Evolutionary conservation across 2,888 invertebrate species (phyloP).

Genomic region (Agrochola lychnidis): DNA sequence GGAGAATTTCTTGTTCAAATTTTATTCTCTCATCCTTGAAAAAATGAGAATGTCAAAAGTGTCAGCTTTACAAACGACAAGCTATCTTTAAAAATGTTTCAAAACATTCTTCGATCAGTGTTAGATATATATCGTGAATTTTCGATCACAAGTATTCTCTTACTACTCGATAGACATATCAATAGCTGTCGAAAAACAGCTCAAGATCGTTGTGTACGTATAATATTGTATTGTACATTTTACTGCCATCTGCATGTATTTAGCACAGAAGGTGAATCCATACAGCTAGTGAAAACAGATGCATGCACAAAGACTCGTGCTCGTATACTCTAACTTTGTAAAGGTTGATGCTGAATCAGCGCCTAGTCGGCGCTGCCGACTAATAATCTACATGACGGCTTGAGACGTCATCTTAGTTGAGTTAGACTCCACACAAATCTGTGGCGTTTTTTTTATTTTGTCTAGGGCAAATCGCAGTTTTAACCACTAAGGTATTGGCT

Average conservation of each 20-base stretch:
- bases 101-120: not conserved
- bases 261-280: not conserved
- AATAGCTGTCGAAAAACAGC: conserved; percentile 3
- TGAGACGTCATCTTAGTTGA: too few species aligned
- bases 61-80: not conserved
- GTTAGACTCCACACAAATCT: too few species aligned
- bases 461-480: too few species aligned
- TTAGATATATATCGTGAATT: not conserved
- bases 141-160: not conserved
- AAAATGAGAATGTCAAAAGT: not conserved
- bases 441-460: too few species aligned
- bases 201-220: not conserved
- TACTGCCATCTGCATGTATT: not conserved
- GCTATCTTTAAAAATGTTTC: not conserved
- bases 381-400: too few species aligned
- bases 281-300: not conserved
- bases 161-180: not conserved
- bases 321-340: too few species aligned
- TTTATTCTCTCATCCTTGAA: not conserved
- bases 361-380: too few species aligned
- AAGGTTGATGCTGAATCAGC: too few species aligned
- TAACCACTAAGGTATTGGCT: too few species aligned
- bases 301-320: not conserved
- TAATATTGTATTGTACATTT: not conserved
- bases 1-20: not conserved